phyloP scores from a whole-genome alignment of 1,140 invertebrate genomes.

The Alviniconcha marisindica region DNA sequence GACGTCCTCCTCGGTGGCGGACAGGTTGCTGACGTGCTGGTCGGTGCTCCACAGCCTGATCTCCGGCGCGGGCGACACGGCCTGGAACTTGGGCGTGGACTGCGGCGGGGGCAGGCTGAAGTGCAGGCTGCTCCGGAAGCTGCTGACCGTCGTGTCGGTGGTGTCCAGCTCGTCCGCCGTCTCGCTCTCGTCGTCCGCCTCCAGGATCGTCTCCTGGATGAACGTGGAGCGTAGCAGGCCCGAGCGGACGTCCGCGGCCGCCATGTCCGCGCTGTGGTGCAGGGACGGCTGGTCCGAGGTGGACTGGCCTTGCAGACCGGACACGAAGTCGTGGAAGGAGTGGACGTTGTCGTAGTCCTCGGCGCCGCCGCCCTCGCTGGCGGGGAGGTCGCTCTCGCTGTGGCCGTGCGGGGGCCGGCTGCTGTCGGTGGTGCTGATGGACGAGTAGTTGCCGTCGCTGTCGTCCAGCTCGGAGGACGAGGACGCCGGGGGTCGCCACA shows the following conservation, averaged over 20 bases:
- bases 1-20: not conserved
- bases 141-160: not conserved
- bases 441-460: conserved; percentile 42
- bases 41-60: conserved; percentile 7
- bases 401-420: conserved; percentile 8
- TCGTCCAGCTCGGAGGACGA: conserved; percentile 36
- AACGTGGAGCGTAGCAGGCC: not conserved
- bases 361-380: not conserved
- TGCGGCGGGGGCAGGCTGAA: not conserved
- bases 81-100: not conserved
- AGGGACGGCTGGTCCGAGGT: conserved; percentile 3
- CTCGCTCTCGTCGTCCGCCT: conserved; percentile 32
- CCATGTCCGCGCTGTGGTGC: not conserved
- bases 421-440: conserved; percentile 34
- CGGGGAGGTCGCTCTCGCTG: conserved; percentile 23
- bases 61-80: not conserved
- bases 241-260: not conserved
- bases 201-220: conserved; percentile 25
- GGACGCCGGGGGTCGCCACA: not conserved
- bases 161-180: not conserved
- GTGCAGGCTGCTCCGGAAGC: not conserved
- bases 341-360: conserved; percentile 19
- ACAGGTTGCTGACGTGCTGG: not conserved
- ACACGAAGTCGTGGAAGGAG: conserved; percentile 5
- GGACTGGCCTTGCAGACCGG: conserved; percentile 15